Conservation (phyloP, 2,113 vertebrate genomes). For the Hemiprocne comata region DNA sequence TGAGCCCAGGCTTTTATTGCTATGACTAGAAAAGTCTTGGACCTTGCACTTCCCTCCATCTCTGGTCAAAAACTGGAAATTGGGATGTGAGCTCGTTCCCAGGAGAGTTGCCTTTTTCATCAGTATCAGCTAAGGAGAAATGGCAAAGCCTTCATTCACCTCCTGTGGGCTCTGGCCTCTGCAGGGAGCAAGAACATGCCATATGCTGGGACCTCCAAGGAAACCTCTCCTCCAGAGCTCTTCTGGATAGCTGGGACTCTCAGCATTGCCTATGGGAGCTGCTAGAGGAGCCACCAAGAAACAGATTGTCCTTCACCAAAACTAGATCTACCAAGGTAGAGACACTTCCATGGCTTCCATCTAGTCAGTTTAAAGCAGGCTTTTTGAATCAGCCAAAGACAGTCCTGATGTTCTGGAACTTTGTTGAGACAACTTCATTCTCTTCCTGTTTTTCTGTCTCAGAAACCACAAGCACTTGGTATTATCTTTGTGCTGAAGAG, state of each 20-base stretch:
- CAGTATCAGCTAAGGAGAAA: not conserved
- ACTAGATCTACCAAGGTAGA: not conserved
- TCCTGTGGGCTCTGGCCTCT: not conserved
- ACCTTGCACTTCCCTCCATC: not conserved
- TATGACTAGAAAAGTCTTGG: not conserved
- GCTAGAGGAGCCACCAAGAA: not conserved
- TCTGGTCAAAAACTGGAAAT: not conserved
- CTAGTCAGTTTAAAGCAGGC: not conserved
- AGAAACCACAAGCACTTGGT: not conserved
- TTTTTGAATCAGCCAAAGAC: not conserved
- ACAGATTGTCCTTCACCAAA: not conserved
- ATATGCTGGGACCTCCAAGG: not conserved
- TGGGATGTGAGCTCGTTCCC: not conserved
- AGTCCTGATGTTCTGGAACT: not conserved
- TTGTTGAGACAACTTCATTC: not conserved
- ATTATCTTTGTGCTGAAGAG: not conserved
- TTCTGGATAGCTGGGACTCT: not conserved
- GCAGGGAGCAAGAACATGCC: not conserved
- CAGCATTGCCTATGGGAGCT: not conserved
- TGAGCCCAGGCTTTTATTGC: not conserved
- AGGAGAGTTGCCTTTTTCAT: not conserved
- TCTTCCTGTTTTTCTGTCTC: not conserved
- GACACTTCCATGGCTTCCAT: not conserved
- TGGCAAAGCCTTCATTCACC: not conserved
- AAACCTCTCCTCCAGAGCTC: not conserved